Evolutionary conservation across 2,888 invertebrate genomes (phyloP), one percentile per base, ranked within the genome.

Genomic region (Himalopsyche kuldschensis): DNA sequence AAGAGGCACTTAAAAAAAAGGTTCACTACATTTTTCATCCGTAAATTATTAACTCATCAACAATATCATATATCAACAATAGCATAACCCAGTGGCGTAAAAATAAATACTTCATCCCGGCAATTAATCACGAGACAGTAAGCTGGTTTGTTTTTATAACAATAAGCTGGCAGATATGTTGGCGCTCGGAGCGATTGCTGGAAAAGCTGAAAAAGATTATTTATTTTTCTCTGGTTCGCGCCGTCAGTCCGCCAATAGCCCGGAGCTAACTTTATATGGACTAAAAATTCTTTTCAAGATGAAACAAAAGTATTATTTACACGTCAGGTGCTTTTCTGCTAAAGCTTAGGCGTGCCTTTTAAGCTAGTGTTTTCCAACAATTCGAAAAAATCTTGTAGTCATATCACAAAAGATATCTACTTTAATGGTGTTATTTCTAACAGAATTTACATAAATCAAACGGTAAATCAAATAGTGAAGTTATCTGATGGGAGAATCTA

Each of bases 271-370:
- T 80, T 78, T 80, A 75, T 80, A 84, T 82, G 80, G 78, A 82
- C 80, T 84, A 82, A 80, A 81, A 84, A 84, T 82, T 80, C 84
- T 79, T 84, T 82, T 82, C 80, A 82, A 84, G 81, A 82, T 79
- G 82, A 84, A 84, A 84, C 84, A 84, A 82, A 84, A 82, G 84
- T 84, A 84, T 84, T 84, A 84, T 84, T 84, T 84, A 82, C 84
- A 84, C 80, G 69, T 76, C 82, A 80, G 82, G 78, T 78, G 79
- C 75, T 78, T 82, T 75, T 17, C 32, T 27, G 69, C 10, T 27
- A 69, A 69, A 69, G 69, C 27, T 69, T 69, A 30, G 27, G 30
- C 69, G 24, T 69, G 69, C 69, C 15, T 11, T 69, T 30, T 69
- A 30, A n/a, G 30, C 69, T 30, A 3, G 27, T 27, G 69, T 69